Evolutionary conservation across 2,888 invertebrate species (phyloP).

Genomic region (Caenorhabditis drosophilae): DNA sequence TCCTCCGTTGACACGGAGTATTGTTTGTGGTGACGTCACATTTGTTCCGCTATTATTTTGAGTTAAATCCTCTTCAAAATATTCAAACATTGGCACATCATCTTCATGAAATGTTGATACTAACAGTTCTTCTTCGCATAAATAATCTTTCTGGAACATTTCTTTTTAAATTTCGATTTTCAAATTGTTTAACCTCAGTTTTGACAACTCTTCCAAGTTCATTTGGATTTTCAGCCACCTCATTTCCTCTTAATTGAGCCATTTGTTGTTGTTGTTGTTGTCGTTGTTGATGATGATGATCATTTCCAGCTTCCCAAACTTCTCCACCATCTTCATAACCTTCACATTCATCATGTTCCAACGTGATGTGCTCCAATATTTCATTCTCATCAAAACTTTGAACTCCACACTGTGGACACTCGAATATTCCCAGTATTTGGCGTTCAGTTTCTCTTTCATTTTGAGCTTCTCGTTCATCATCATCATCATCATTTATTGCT

Average conservation of each 20-base stretch:
- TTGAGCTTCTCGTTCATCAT: not conserved
- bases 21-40: too few species aligned
- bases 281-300: not conserved
- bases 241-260: too few species aligned
- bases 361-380: conserved; percentile 32
- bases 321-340: conserved; percentile 13
- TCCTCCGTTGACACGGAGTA: too few species aligned
- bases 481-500: too few species aligned
- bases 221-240: too few species aligned
- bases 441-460: not conserved
- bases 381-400: conserved; percentile 23
- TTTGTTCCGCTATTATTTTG: too few species aligned
- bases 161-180: not conserved
- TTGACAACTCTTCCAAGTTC: too few species aligned
- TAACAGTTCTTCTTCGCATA: not conserved
- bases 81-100: too few species aligned
- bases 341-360: conserved; percentile 20
- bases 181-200: too few species aligned
- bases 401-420: conserved; percentile 30
- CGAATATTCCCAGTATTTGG: conserved; percentile 10
- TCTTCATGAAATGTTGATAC: not conserved
- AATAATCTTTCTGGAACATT: not conserved
- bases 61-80: not conserved
- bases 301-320: not conserved
- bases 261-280: not conserved